phyloP scores from a whole-genome alignment of 2,113 vertebrate species.

The Noturus placidus region DNA sequence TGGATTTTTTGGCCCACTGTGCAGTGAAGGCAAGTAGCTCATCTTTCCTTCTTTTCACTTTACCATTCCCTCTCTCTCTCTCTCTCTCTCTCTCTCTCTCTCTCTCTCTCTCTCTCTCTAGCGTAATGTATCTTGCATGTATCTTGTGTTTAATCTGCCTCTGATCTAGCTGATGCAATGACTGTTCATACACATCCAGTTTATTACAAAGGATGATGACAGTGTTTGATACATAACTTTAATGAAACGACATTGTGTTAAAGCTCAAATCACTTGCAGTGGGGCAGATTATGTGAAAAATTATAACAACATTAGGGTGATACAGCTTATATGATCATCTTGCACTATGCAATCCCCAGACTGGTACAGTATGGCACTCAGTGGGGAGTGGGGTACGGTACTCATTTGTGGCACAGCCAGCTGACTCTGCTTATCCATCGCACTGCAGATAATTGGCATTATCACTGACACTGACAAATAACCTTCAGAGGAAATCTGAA shows the following conservation, averaged over 20 bases:
- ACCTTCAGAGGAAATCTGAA: slow-evolving; percentile 60
- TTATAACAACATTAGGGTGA: slow-evolving; percentile 3
- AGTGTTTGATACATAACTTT: slow-evolving; percentile 40
- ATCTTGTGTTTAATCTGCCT: slow-evolving; percentile 41
- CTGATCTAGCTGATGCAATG: slow-evolving; percentile 43
- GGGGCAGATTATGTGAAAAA: slow-evolving; percentile 18
- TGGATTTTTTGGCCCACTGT: slow-evolving; percentile 87
- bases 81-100: slow-evolving; percentile 14
- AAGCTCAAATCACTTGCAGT: slow-evolving; percentile 29
- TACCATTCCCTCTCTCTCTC: slow-evolving; percentile 26
- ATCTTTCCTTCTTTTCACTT: slow-evolving; percentile 44
- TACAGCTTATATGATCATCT: slow-evolving; percentile 28
- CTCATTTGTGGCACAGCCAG: slow-evolving; percentile 32
- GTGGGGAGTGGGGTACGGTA: slow-evolving; percentile 20
- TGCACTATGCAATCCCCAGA: background rate
- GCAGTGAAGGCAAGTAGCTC: slow-evolving; percentile 88
- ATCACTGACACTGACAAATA: slow-evolving; percentile 58
- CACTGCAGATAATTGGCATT: slow-evolving; percentile 57
- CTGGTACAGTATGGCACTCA: slow-evolving; percentile 14
- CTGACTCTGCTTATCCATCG: slow-evolving; percentile 41
- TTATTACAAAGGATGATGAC: slow-evolving; percentile 43
- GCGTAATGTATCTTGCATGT: slow-evolving; percentile 40
- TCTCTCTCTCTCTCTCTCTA: slow-evolving; percentile 7
- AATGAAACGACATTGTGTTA: slow-evolving; percentile 41
- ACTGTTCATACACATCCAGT: slow-evolving; percentile 33